These are phyloP conservation scores for Coranthus polyacanthus DNA, from an alignment of 2,797 vertebrate species.

Conservation along the genomic window DNA sequence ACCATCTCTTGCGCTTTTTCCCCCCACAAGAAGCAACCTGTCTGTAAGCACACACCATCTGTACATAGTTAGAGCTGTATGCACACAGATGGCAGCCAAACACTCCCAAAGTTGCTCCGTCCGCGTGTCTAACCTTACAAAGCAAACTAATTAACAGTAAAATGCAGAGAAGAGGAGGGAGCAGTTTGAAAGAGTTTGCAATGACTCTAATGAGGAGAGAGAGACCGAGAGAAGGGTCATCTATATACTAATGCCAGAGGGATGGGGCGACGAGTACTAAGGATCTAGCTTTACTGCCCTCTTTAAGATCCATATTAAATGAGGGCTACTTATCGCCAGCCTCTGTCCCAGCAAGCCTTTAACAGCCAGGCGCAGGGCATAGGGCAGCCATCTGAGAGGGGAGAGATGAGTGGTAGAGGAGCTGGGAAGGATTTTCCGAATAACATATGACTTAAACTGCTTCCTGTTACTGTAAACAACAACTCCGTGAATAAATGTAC, in stretches of 20 bases:
- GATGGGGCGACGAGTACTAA: constrained; percentile 65
- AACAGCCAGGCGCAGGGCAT: constrained; percentile 73
- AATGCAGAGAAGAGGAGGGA: constrained; percentile 90
- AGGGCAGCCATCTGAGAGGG: constrained; percentile 69
- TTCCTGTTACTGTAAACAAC: constrained; percentile 33
- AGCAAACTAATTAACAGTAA: constrained; percentile 94
- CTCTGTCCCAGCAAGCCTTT: constrained; percentile 77
- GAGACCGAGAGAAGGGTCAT: constrained; percentile 68
- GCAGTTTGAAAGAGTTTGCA: constrained; percentile 90
- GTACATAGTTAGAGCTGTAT: constrained; percentile 93
- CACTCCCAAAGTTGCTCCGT: constrained; percentile 95
- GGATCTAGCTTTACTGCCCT: constrained; percentile 82
- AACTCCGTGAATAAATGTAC: not conserved
- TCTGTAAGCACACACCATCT: constrained; percentile 95
- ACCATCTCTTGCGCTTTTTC: constrained; percentile 85
- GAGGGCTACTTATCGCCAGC: constrained; percentile 80
- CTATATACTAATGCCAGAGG: constrained; percentile 71
- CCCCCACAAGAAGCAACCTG: constrained; percentile 93
- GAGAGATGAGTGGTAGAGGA: constrained; percentile 59
- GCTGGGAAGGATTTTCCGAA: constrained; percentile 49
- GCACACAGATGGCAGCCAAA: constrained; percentile 97
- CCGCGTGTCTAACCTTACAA: constrained; percentile 95
- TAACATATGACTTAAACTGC: constrained; percentile 25
- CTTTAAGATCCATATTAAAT: constrained; percentile 85
- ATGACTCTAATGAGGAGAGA: constrained; percentile 88